Percentiles rank a stretch among this genome's conserved stretches.
phyloP scores from a whole-genome alignment of 2,113 vertebrate species.

The Lasiurus borealis region DNA sequence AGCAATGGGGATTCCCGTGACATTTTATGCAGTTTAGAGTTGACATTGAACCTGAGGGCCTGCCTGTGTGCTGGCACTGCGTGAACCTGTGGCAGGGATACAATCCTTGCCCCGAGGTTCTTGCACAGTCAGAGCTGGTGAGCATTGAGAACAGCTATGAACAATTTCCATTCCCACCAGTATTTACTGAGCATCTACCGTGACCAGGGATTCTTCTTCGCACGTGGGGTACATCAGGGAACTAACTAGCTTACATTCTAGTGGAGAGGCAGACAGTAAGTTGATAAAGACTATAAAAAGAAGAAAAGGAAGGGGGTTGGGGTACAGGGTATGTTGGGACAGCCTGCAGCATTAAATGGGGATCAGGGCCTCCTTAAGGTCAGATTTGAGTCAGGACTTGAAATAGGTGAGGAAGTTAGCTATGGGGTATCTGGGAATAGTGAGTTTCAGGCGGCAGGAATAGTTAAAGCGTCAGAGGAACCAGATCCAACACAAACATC shows the following conservation, averaged over 20 bases:
- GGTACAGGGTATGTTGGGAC: fast-evolving
- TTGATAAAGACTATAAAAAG: background rate
- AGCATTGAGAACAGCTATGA: background rate
- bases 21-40: background rate
- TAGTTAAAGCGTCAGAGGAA: conserved; percentile 1
- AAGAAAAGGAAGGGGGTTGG: background rate
- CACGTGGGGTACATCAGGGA: background rate
- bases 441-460: background rate
- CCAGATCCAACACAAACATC: conserved; percentile 46
- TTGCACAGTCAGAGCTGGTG: background rate
- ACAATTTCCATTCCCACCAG: background rate
- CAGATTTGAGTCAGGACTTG: background rate
- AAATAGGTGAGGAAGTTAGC: background rate
- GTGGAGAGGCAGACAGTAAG: background rate
- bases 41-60: background rate
- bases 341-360: background rate
- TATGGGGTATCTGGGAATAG: background rate
- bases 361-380: background rate
- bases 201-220: background rate
- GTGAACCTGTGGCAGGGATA: background rate
- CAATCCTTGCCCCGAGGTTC: background rate
- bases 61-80: background rate
- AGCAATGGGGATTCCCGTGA: background rate
- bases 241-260: background rate
- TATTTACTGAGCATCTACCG: background rate